Base-by-base conservation (phyloP, 2,113 vertebrate genomes). In the Coregonus clupeaformis region DNA sequence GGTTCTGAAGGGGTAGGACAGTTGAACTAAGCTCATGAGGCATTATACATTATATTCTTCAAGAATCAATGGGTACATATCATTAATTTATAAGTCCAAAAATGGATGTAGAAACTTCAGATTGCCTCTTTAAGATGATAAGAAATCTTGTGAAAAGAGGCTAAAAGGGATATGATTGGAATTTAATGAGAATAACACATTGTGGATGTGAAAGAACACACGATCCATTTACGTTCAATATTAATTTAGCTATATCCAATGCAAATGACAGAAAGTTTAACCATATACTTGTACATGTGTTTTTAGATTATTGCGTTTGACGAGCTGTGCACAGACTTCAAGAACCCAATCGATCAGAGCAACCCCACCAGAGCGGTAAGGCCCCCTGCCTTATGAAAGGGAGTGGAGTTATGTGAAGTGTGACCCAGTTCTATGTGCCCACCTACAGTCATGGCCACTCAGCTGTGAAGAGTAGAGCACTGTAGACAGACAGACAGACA, bases 271-370 rank as follows among this genome's bases (percentile, higher is more conserved):
- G 7, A 11, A 42, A 42, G 9, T 42, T 9, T 42, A 42, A 42
- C 36, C 2, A 68, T 30, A 11, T 9, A 6, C 66, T 74, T 86
- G 14, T 16, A 71, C 57, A 57, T 71, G 6, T 42, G 80, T 73
- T 88, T 89, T 72, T 92, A 99, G 98, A 98, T 99, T 78, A 99
- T 98, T 16, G 97, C 98, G 20, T 99, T 99, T 83, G 98, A 99
- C 83, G 97, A 99, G 79, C 92, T 99, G 78, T 94, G 95, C 79
- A 98, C 96, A 6, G 98, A 99, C 92, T 98, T 99, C 93, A 99
- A 98, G 94, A 99, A 95, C 89, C 98, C 98, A 42, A 96, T 99
- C 70, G 98, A 99, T 90, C 97, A 99, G 91, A 95, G 98, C 90
- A 98, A 98, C 90, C 97, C 98, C 1, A 95, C 94, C 78, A 95